Conservation (phyloP, 2,888 invertebrate genomes). For the Eumerus sabulonum region DNA sequence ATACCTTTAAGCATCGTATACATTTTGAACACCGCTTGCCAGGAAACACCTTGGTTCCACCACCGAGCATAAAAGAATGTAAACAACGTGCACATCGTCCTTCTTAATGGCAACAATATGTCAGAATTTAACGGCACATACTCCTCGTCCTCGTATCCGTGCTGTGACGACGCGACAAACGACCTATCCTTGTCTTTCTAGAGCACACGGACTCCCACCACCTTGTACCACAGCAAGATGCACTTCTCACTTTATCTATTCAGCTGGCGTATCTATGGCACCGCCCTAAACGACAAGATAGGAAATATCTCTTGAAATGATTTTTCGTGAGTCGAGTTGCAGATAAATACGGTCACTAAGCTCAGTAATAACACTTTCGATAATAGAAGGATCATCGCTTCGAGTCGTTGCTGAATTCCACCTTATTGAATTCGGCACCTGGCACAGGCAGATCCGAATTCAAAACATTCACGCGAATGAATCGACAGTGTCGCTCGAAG, state of each 20-base stretch:
- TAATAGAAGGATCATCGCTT: slow-evolving; percentile 28
- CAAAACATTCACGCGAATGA: slow-evolving; percentile 18
- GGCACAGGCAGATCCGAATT: slow-evolving; percentile 27
- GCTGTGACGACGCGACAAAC: slow-evolving; percentile 2
- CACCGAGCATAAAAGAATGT: too few species aligned
- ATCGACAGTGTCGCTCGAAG: slow-evolving; percentile 18
- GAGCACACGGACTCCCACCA: background rate
- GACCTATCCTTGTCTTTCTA: background rate
- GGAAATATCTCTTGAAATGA: slow-evolving; percentile 2
- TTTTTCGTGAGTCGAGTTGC: slow-evolving; percentile 12
- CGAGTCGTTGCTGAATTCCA: slow-evolving; percentile 7
- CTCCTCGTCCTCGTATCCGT: too few species aligned
- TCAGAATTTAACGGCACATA: slow-evolving; percentile 20
- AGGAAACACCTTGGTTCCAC: too few species aligned
- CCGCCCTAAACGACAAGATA: too few species aligned
- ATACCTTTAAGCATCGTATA: too few species aligned
- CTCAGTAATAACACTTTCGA: slow-evolving; percentile 11
- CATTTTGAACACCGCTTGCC: too few species aligned
- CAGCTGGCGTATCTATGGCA: too few species aligned
- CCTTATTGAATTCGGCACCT: slow-evolving; percentile 23
- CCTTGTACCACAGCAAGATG: too few species aligned
- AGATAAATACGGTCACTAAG: slow-evolving; percentile 2
- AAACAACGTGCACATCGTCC: too few species aligned
- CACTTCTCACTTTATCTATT: too few species aligned
- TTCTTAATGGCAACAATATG: slow-evolving; percentile 13